Evolutionary conservation across 1,140 invertebrate genomes (phyloP).

Genomic region (Planococcus citri): DNA sequence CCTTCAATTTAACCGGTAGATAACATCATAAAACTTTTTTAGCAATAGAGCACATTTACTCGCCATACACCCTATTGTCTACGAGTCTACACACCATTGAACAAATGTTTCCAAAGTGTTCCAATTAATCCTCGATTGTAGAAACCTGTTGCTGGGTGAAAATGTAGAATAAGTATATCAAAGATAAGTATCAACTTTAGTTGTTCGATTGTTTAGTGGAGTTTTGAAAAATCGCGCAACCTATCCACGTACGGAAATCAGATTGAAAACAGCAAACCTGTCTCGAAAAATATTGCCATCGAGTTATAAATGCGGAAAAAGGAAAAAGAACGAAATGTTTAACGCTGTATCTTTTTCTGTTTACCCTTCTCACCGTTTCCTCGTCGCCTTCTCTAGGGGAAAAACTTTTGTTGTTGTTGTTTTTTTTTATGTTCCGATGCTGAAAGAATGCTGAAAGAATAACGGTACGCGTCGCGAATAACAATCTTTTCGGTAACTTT

Average conservation of each 20-base stretch:
- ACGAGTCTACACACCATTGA: too few relatives aligned
- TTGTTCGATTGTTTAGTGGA: too few relatives aligned
- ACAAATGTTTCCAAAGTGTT: too few relatives aligned
- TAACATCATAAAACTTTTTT: too few relatives aligned
- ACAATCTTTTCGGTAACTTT: background rate
- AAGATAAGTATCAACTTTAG: too few relatives aligned
- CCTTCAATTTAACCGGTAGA: too few relatives aligned
- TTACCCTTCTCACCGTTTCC: background rate
- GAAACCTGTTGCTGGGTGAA: background rate
- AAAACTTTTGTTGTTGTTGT: slow-evolving; percentile 13
- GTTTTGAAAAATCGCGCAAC: background rate
- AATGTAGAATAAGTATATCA: too few relatives aligned
- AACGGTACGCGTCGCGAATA: slow-evolving; percentile 3
- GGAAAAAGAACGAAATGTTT: slow-evolving; percentile 8
- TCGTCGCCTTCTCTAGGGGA: slow-evolving; percentile 9
- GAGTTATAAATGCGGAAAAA: slow-evolving; percentile 1
- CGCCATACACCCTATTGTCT: too few relatives aligned
- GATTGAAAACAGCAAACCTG: slow-evolving; percentile 18
- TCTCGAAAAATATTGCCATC: slow-evolving; percentile 15
- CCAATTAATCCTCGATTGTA: background rate
- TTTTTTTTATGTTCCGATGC: slow-evolving; percentile 16
- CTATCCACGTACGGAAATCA: slow-evolving; percentile 9
- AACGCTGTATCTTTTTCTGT: slow-evolving; percentile 15
- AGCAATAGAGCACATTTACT: too few relatives aligned
- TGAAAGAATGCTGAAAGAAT: slow-evolving; percentile 15